phyloP scores from a whole-genome alignment of 2,888 invertebrate genomes.

The Colletes collaris region DNA sequence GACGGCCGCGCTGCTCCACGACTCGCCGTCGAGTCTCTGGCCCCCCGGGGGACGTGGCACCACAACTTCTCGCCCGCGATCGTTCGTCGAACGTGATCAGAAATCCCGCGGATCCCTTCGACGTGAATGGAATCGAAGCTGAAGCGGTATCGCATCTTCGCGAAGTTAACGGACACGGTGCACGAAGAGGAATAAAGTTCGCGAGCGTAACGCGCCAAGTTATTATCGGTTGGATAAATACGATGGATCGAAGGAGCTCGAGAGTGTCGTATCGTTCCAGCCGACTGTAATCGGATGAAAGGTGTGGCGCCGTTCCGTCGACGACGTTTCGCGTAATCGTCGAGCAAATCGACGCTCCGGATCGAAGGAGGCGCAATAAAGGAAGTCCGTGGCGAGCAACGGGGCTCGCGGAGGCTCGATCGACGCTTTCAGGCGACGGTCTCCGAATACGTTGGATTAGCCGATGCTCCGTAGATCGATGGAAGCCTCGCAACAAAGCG shows the following conservation, averaged over 20 bases:
- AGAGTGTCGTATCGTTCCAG: neutral
- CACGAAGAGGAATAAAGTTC: no score
- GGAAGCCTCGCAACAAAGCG: conserved; percentile 46
- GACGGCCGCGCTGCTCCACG: conserved; percentile 59
- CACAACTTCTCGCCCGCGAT: neutral
- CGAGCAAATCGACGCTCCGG: conserved; percentile 4
- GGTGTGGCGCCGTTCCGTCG: conserved; percentile 7
- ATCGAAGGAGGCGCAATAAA: conserved; percentile 1
- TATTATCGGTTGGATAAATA: no score
- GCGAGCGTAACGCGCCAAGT: no score
- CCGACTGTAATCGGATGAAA: conserved; percentile 3
- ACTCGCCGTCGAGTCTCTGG: conserved; percentile 8
- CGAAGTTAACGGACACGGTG: no score
- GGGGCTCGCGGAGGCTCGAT: no score
- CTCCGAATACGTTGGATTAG: conserved; percentile 40
- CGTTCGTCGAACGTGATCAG: neutral
- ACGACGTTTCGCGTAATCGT: conserved; percentile 2
- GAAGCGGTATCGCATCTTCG: no score
- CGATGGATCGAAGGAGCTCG: no score
- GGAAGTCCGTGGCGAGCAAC: neutral
- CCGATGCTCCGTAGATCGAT: conserved; percentile 44
- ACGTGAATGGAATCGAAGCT: no score
- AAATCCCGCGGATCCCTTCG: neutral
- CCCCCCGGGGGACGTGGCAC: neutral
- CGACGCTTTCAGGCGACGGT: neutral